Evolutionary conservation across 2,888 invertebrate genomes (phyloP), one percentile per base, ranked within the genome.

Genomic region (Esperia sulphurella): DNA sequence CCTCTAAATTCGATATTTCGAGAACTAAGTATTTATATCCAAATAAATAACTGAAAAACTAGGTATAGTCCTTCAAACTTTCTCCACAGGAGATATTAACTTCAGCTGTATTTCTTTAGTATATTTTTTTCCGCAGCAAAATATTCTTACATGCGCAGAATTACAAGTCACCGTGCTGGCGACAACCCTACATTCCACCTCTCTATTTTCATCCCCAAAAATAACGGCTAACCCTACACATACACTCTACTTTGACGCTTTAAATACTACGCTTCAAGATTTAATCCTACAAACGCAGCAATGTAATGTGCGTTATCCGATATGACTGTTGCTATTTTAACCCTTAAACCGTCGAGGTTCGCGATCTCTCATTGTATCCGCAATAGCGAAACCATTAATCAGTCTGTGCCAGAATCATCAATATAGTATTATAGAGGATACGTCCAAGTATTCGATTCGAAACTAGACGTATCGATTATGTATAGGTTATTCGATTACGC

Each of bases 401-500:
- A 88, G 89, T 87, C 88, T 88, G 79, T 78, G 74, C 81, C 65
- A 70, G 81, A 81, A 86, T 81, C 88, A 88, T 87, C 88, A 88
- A 88, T 89, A 88, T 83, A 87, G 70, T 81, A 86, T 21, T 21
- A 21, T 85, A 85, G 74, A 72, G 66, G 76, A 82, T 79, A 79
- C 80, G 85, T 82, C 86, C 84, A 79, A 84, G 82, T 80, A 83
- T 85, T 81, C 76, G 83, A 86, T 82, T 83, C 79, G 75, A 68
- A 83, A 79, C 75, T 73, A 72, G 75, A 71, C 74, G 71, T 83
- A 86, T 81, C 77, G 84, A 83, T 83, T 84, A 81, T 79, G 76
- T 82, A 83, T 79, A 71, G 74, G 74, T 86, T 80, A 88, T 84
- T 85, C 85, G 83, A 83, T 87, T 85, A 85, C 69, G 74, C 70